Base-by-base conservation (phyloP, 2,888 invertebrate species). In the Hydroisotoma schaefferi region DNA sequence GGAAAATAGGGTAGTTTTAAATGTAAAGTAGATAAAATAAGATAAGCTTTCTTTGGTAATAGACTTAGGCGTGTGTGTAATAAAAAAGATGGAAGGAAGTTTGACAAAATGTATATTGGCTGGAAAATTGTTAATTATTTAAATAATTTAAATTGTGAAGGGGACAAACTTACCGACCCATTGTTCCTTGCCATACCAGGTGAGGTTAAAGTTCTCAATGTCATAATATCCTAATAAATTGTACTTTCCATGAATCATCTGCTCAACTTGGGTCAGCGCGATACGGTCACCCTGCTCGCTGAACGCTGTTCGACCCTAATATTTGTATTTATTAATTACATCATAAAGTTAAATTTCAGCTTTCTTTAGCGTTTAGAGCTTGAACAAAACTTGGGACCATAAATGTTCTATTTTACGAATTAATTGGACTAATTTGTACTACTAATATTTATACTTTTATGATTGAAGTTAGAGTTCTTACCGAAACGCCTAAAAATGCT, bases 231-330 rank as follows among this genome's bases (percentile, higher is more conserved):
- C 99, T 55, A 98, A 82, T 75, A 91, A 88, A 56, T 88, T 85
- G 78, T 99, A 99, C 76, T 88, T 90, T 68, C 97, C 95, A 79
- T 94, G 90, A 65, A 88, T 85, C 80, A 95, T 85, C 80, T 99
- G 99, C 77, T 99, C 99, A 72, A 99, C 94, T 80, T 97, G 94
- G 26, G 98, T 99, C 79, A 94, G 82, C 48, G 98, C 97, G 76
- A 99, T 98, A 74, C 99, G 86, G 81, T 99, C 99, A 72, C 99
- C 99, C 66, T 78, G 77, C 80, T 92, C 91, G 72, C 95, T 95
- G 80, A 99, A 99, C 37, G 95, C 97, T 65, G 99, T 99, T 74
- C 88, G 84, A 48, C 98, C 98, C 97, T 98, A 78, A 15, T 10
- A 33, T 15, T 15, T 10, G 33, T 10, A 33, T 40, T 15, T 10